Conservation (phyloP, 2,888 invertebrate species). For the Caenorhabditis plicata region DNA sequence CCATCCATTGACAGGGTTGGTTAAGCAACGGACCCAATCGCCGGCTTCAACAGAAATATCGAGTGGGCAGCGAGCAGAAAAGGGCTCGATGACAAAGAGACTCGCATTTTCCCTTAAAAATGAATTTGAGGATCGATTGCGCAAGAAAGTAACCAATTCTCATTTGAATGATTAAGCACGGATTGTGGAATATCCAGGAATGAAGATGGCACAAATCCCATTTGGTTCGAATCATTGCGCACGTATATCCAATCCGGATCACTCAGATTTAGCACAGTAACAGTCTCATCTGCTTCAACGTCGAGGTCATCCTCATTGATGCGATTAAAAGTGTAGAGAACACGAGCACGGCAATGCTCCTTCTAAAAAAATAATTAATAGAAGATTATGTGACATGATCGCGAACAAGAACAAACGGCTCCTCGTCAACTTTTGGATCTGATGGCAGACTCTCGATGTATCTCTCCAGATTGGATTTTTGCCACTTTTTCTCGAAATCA, state of each 20-base stretch:
- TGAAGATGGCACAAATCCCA: conserved; percentile 35
- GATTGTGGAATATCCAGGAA: conserved; percentile 9
- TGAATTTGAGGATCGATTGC: neutral
- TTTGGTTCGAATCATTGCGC: conserved; percentile 16
- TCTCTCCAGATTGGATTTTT: conserved; percentile 39
- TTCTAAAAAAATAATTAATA: conserved; percentile 6
- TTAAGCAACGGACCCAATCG: conserved; percentile 33
- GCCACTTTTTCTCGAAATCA: no score
- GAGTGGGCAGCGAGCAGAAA: conserved; percentile 11
- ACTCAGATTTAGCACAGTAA: conserved; percentile 26
- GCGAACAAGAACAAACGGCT: conserved; percentile 20
- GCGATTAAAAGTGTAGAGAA: conserved; percentile 7
- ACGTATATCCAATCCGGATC: conserved; percentile 38
- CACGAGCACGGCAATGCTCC: conserved; percentile 9
- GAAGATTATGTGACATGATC: neutral
- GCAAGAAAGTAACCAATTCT: conserved; percentile 15
- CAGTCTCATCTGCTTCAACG: conserved; percentile 13
- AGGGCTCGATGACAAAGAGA: conserved; percentile 36
- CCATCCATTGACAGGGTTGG: conserved; percentile 25
- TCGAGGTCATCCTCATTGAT: conserved; percentile 12
- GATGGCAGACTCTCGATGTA: conserved; percentile 45
- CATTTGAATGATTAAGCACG: neutral
- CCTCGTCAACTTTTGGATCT: conserved; percentile 37
- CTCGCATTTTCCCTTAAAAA: conserved; percentile 28
- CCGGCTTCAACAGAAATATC: conserved; percentile 33